Evolutionary conservation across 2,113 vertebrate genomes (phyloP).

Genomic region (Halichoerus grypus): DNA sequence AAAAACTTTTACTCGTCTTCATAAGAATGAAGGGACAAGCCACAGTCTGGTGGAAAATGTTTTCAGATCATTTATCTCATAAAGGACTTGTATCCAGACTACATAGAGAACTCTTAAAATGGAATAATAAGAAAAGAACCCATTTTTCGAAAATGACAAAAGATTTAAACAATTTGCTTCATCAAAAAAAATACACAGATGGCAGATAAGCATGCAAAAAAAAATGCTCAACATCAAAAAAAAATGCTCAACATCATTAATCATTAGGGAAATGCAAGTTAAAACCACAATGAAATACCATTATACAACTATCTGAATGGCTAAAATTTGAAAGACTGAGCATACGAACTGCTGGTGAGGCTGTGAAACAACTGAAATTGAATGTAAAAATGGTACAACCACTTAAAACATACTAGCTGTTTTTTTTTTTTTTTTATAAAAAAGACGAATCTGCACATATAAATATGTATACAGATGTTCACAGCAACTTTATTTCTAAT

Average conservation of each 20-base stretch:
- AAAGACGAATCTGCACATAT: background rate
- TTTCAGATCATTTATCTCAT: background rate
- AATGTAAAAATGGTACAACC: background rate
- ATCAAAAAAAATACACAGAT: background rate
- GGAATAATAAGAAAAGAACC: slow-evolving; percentile 22
- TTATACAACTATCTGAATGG: background rate
- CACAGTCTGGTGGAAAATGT: background rate
- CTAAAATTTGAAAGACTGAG: background rate
- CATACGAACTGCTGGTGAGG: background rate
- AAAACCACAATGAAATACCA: background rate
- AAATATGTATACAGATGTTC: background rate
- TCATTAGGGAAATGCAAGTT: slow-evolving; percentile 15
- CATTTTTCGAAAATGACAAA: background rate
- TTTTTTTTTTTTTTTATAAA: background rate
- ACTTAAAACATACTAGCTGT: background rate
- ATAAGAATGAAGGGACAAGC: background rate
- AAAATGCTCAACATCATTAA: background rate
- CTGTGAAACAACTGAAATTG: slow-evolving; percentile 15
- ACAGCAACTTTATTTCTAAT: background rate
- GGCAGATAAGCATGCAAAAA: background rate
- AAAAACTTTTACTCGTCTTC: background rate
- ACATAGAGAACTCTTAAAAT: slow-evolving; percentile 21
- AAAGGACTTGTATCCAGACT: background rate
- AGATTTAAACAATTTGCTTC: background rate
- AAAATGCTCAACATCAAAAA: background rate